Evolutionary conservation across 2,113 vertebrate species (phyloP).

Genomic region (Lathamus discolor): DNA sequence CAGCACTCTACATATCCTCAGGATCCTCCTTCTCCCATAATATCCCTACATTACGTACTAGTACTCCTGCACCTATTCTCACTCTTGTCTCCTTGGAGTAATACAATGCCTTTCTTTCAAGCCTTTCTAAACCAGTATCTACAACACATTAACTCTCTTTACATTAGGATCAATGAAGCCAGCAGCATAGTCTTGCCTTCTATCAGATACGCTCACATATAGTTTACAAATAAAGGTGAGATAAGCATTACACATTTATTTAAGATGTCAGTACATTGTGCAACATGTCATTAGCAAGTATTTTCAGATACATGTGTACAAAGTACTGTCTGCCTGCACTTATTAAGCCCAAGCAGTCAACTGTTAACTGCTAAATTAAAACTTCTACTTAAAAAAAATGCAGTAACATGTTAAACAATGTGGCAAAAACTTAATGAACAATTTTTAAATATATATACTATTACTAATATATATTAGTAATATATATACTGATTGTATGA

Average conservation of each 20-base stretch:
- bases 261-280: not conserved
- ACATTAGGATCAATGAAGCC: not conserved
- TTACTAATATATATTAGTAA: too few species aligned
- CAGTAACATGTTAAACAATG: not conserved
- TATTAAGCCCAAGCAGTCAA: not conserved
- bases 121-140: not conserved
- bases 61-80: not conserved
- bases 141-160: not conserved
- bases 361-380: not conserved
- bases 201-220: not conserved
- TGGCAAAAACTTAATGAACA: not conserved
- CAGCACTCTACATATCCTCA: not conserved
- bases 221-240: not conserved
- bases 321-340: not conserved
- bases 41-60: not conserved
- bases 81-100: not conserved
- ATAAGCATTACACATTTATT: not conserved
- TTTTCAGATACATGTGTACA: not conserved
- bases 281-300: not conserved
- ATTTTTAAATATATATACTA: not conserved
- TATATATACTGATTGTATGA: not conserved
- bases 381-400: not conserved
- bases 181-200: not conserved
- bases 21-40: not conserved
- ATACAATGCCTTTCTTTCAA: not conserved